Evolutionary conservation across 2,113 vertebrate species (phyloP).

Genomic region (Galbula dea): DNA sequence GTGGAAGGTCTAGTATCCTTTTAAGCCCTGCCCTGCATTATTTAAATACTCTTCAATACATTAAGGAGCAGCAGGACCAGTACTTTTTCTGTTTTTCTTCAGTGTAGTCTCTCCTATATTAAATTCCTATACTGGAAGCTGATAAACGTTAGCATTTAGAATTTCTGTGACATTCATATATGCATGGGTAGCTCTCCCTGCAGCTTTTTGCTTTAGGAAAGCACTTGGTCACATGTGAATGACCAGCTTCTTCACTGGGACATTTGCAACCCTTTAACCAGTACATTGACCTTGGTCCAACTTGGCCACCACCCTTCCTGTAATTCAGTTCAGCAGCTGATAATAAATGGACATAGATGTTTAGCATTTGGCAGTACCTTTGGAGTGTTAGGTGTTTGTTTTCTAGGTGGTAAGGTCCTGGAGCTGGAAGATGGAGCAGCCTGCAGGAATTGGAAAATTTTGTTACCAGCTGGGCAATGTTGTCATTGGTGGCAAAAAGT

Average conservation of each 20-base stretch:
- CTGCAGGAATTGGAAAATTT: not conserved
- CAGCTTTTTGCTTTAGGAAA: not conserved
- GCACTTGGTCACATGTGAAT: not conserved
- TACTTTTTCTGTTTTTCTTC: not conserved
- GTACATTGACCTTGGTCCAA: not conserved
- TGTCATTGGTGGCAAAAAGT: not conserved
- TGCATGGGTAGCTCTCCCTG: not conserved
- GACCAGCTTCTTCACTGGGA: not conserved
- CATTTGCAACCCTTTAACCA: not conserved
- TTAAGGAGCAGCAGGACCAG: not conserved
- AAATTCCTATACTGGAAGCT: not conserved
- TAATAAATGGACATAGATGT: not conserved
- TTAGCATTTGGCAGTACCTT: not conserved
- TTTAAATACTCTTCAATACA: not conserved
- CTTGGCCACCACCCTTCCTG: constrained; percentile 11
- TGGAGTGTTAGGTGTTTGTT: not conserved
- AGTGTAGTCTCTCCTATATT: not conserved
- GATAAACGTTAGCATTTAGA: not conserved
- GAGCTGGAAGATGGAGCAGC: not conserved
- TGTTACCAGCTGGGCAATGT: not conserved
- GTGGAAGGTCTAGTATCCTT: not conserved
- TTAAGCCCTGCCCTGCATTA: not conserved
- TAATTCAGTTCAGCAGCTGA: not conserved
- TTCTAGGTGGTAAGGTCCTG: not conserved
- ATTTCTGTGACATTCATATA: not conserved